These are phyloP conservation scores for Drosophila lutescens DNA, from an alignment of 2,888 invertebrate species.

Conservation along the genomic window DNA sequence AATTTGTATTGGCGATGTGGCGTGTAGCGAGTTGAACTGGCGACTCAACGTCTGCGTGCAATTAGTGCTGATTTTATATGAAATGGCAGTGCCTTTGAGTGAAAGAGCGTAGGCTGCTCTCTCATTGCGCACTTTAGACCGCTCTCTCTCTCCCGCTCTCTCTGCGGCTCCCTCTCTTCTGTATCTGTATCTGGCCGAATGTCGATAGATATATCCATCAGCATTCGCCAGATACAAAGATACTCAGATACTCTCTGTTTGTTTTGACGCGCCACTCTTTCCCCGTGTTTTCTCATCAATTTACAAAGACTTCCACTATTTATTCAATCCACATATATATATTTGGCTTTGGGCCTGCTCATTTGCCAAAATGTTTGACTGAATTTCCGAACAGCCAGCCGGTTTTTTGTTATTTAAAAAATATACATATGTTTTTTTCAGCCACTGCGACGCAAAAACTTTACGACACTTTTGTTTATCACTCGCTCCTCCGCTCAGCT, in stretches of 20 bases:
- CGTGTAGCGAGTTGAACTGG: conserved; percentile 81
- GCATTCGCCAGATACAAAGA: conserved; percentile 46
- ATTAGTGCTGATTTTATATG: conserved; percentile 83
- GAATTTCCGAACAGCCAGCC: conserved; percentile 22
- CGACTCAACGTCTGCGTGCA: conserved; percentile 88
- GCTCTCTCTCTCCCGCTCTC: conserved; percentile 8
- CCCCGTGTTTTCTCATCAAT: conserved; percentile 47
- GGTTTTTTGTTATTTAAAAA: conserved; percentile 22
- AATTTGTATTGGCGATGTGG: conserved; percentile 36
- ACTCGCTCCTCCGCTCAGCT: conserved; percentile 14
- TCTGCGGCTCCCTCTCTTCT: conserved; percentile 6
- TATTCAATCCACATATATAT: conserved; percentile 23
- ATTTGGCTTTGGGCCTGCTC: conserved; percentile 7
- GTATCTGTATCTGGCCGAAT: conserved; percentile 46
- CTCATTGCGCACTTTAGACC: conserved; percentile 10
- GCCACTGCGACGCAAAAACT: conserved; percentile 76
- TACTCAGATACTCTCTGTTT: conserved; percentile 66
- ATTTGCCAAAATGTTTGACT: conserved; percentile 42
- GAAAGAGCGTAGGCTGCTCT: conserved; percentile 11
- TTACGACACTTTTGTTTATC: conserved; percentile 67
- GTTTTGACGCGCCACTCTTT: conserved; percentile 66
- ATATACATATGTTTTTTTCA: conserved; percentile 28
- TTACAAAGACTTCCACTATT: conserved; percentile 55
- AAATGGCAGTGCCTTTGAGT: conserved; percentile 55
- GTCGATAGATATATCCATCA: conserved; percentile 40